These are phyloP conservation scores for Heterotilapia buettikoferi DNA, from an alignment of 2,113 vertebrate genomes.

Conservation along the genomic window DNA sequence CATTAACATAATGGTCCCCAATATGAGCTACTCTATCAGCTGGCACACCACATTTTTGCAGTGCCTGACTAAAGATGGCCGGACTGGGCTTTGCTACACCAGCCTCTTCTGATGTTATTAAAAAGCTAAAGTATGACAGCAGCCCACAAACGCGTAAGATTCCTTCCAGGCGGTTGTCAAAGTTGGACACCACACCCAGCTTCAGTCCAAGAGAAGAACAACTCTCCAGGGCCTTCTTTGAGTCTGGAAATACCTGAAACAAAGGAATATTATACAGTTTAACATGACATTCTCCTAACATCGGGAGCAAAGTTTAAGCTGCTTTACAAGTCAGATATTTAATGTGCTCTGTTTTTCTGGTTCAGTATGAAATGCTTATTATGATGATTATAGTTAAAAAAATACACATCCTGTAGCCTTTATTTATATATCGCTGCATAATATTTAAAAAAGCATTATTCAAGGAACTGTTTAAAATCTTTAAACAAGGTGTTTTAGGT, in stretches of 20 bases:
- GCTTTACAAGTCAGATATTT: background rate
- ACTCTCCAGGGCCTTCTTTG: conserved; percentile 63
- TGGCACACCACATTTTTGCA: conserved; percentile 60
- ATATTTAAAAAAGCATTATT: background rate
- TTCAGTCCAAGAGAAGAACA: conserved; percentile 76
- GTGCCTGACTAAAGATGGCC: conserved; percentile 77
- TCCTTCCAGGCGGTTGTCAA: conserved; percentile 79
- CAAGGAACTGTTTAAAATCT: background rate
- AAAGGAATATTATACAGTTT: background rate
- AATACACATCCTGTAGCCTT: background rate
- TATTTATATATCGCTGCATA: background rate
- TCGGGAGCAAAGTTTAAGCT: background rate
- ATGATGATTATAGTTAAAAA: background rate
- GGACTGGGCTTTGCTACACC: conserved; percentile 80
- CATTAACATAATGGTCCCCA: conserved; percentile 81
- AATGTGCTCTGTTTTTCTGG: background rate
- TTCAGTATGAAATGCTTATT: background rate
- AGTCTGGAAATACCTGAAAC: conserved; percentile 75
- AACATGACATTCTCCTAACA: background rate
- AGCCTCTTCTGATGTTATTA: conserved; percentile 81
- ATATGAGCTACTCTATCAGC: conserved; percentile 75
- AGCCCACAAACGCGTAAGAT: conserved; percentile 76
- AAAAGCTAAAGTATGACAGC: conserved; percentile 79
- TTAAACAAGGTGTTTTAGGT: background rate
- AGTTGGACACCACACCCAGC: conserved; percentile 87